phyloP scores from a whole-genome alignment of 2,113 vertebrate species.

The Chlamydotis undulata region DNA sequence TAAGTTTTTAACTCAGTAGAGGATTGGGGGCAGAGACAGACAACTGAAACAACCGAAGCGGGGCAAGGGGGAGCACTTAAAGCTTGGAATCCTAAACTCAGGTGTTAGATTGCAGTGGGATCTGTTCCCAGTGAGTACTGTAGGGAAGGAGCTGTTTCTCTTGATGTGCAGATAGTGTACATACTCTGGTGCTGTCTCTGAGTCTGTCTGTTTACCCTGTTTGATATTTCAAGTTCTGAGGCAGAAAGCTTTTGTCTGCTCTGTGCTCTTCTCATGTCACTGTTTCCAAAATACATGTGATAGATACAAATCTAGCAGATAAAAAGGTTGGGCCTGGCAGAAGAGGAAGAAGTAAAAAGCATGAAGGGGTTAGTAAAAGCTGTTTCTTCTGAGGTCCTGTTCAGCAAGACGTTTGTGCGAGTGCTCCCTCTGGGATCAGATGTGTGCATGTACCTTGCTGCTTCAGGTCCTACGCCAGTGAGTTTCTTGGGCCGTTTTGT shows the following conservation, averaged over 20 bases:
- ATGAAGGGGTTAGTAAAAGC: not conserved
- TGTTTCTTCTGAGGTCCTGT: not conserved
- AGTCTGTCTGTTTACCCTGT: not conserved
- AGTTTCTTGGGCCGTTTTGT: not conserved
- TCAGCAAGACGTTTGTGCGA: not conserved
- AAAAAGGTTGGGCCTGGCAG: not conserved
- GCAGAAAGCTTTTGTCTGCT: constrained; percentile 32
- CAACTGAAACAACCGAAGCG: constrained; percentile 45
- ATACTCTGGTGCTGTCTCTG: not conserved
- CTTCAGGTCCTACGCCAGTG: accelerated
- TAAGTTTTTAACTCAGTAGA: not conserved
- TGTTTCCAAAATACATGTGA: constrained; percentile 18
- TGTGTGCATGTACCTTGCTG: not conserved
- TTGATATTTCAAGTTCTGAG: not conserved
- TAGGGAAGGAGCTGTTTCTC: not conserved
- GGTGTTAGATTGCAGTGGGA: constrained; percentile 30
- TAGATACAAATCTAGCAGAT: constrained; percentile 22
- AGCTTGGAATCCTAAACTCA: constrained; percentile 47
- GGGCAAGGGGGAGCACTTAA: not conserved
- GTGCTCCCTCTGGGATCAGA: not conserved
- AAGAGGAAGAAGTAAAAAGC: not conserved
- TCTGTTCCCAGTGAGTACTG: not conserved
- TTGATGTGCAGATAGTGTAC: constrained; percentile 9
- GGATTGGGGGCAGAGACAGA: not conserved
- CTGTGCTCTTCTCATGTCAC: not conserved